Evolutionary conservation across 2,113 vertebrate species (phyloP).

Genomic region (Bufo gargarizans): DNA sequence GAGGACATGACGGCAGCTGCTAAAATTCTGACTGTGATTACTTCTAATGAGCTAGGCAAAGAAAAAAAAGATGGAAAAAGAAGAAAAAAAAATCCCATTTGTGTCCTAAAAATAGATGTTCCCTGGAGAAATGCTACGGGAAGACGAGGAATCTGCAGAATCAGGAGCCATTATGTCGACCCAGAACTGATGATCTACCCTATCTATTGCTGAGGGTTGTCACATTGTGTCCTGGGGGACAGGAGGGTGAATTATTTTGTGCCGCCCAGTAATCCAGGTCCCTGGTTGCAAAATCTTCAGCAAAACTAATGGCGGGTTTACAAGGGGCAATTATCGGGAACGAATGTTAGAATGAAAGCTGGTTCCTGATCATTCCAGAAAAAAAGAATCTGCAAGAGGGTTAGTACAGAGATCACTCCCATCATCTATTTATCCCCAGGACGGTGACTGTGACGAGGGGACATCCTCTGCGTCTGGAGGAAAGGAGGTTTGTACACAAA

Average conservation of each 20-base stretch:
- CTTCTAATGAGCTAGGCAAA: neutral
- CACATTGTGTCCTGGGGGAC: neutral
- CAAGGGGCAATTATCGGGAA: too few species aligned
- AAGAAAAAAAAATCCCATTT: neutral
- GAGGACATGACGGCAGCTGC: neutral
- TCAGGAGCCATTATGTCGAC: neutral
- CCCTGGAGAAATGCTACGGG: constrained; percentile 11
- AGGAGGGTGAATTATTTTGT: neutral
- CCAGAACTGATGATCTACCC: neutral
- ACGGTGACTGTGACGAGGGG: too few species aligned
- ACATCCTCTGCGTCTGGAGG: too few species aligned
- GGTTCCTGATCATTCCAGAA: too few species aligned
- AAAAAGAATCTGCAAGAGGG: too few species aligned
- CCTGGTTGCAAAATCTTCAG: neutral
- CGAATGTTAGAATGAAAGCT: too few species aligned
- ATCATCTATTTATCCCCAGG: too few species aligned
- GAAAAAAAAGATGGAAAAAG: neutral
- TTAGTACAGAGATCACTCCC: too few species aligned
- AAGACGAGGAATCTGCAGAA: neutral
- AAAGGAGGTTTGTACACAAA: too few species aligned
- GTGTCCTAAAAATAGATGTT: neutral
- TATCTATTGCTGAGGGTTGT: neutral
- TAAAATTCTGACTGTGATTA: constrained; percentile 3
- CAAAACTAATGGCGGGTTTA: too few species aligned
- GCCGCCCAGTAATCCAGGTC: neutral